Base-by-base conservation (phyloP, 2,797 vertebrate genomes). In the Spizella passerina region DNA sequence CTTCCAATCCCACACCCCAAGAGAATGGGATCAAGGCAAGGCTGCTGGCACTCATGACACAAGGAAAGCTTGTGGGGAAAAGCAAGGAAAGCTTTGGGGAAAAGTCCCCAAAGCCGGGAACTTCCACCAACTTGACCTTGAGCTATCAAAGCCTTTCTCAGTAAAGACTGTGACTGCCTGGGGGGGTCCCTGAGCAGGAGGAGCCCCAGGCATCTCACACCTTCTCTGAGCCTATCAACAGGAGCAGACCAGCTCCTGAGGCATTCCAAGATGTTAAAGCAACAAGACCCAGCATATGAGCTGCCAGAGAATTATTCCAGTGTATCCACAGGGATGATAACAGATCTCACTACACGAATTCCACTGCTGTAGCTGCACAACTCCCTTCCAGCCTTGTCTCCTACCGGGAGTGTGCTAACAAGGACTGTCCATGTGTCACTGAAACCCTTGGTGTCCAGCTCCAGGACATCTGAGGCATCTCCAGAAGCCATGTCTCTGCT, bases 391-490 rank as follows among this genome's bases (percentile, higher is more conserved):
- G 64, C 76, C 84, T 21, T 1, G 1, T 14, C 38, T 9, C 36
- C 12, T 0, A 2, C 39, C 4, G 14, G 0, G 10, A 5, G 4
- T 27, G 26, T 2, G 1, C 12, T 38, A 24, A 21, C 6, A 2
- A n/a, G 71, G 34, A 13, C 27, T 53, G 55, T 4, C 46, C 64
- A 10, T 0, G 0, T 3, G 34, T 41, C 44, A 12, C 44, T 4
- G 14, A 39, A 53, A 7, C 3, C 29, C 14, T 13, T 0, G 0
- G 18, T 1, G 20, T 0, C 21, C 0, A 0, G 63, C 50, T 83
- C n/a, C 60, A 55, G 63, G 49, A 53, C 34, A 44, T 4, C 3
- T 29, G 1, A 0, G 3, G 14, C n/a, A 47, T 10, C 52, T 65
- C 38, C 8, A 18, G 38, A 30, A 16, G 47, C 23, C 0, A 0